phyloP scores from a whole-genome alignment of 1,140 invertebrate genomes.

The Phenacoccus solenopsis region DNA sequence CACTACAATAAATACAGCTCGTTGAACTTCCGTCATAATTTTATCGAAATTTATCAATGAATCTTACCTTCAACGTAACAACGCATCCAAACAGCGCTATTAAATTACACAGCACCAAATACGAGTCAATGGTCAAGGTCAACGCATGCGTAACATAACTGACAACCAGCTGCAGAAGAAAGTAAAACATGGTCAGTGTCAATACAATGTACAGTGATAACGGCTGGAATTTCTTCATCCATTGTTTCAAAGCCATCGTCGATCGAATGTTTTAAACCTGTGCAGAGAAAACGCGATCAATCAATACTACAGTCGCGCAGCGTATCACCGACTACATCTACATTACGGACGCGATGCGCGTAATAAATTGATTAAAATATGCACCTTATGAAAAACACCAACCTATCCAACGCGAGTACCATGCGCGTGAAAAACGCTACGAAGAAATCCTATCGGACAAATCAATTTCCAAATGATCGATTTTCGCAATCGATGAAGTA shows the following conservation, averaged over 20 bases:
- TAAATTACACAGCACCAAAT: constrained; percentile 74
- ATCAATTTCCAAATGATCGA: no score
- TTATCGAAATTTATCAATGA: neutral
- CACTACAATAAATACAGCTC: no score
- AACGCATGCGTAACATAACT: constrained; percentile 70
- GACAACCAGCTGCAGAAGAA: constrained; percentile 55
- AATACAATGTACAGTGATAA: constrained; percentile 57
- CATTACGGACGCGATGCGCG: no score
- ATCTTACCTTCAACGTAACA: constrained; percentile 55
- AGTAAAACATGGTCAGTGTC: constrained; percentile 53
- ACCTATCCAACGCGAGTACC: no score
- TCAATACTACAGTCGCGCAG: neutral
- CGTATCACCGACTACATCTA: no score
- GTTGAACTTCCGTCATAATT: no score
- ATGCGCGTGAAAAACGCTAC: no score
- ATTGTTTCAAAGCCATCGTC: constrained; percentile 55
- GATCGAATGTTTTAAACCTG: neutral
- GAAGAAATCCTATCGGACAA: no score
- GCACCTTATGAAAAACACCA: no score
- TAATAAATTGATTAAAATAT: no score
- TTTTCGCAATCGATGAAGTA: no score
- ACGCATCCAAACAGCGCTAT: constrained; percentile 57
- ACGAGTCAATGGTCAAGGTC: constrained; percentile 69
- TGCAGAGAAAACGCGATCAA: constrained; percentile 5
- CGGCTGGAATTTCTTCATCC: constrained; percentile 52